Evolutionary conservation across 2,888 invertebrate genomes (phyloP).

Genomic region (Tetramorium bicarinatum): DNA sequence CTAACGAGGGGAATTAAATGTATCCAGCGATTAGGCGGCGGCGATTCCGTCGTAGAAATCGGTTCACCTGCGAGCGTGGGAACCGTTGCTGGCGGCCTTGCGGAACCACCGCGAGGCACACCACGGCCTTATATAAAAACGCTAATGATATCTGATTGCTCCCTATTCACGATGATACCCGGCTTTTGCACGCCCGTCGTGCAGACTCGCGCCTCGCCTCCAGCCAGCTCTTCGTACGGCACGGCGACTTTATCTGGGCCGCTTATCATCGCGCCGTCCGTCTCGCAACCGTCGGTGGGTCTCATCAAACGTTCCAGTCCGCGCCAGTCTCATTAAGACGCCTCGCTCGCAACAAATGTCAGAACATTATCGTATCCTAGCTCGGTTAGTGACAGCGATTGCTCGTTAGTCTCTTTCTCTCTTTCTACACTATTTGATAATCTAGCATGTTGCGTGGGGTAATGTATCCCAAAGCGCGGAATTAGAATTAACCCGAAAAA

Average conservation of each 20-base stretch:
- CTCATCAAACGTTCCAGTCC: conserved; percentile 63
- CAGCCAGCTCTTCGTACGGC: conserved; percentile 38
- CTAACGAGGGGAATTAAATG: conserved; percentile 57
- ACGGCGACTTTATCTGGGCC: conserved; percentile 66
- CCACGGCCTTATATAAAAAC: conserved; percentile 78
- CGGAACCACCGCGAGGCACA: conserved; percentile 61
- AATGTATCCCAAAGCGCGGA: background rate
- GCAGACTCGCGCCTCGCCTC: conserved; percentile 68
- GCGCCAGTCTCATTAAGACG: conserved; percentile 60
- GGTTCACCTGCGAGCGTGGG: conserved; percentile 77
- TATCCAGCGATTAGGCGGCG: conserved; percentile 52
- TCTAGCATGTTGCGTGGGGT: conserved; percentile 23
- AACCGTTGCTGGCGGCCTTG: conserved; percentile 66
- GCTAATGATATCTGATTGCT: conserved; percentile 86
- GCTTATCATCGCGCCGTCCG: conserved; percentile 66
- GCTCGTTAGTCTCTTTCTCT: conserved; percentile 37
- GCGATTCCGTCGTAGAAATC: conserved; percentile 63
- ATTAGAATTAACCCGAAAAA: background rate
- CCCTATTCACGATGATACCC: conserved; percentile 84
- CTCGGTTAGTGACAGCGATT: conserved; percentile 58
- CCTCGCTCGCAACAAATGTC: conserved; percentile 61
- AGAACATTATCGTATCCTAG: conserved; percentile 43
- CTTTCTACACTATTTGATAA: conserved; percentile 30
- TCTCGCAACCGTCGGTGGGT: conserved; percentile 46
- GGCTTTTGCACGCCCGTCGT: conserved; percentile 68